These are phyloP conservation scores for Saccostrea echinata DNA, from an alignment of 1,140 invertebrate species.

Conservation along the genomic window DNA sequence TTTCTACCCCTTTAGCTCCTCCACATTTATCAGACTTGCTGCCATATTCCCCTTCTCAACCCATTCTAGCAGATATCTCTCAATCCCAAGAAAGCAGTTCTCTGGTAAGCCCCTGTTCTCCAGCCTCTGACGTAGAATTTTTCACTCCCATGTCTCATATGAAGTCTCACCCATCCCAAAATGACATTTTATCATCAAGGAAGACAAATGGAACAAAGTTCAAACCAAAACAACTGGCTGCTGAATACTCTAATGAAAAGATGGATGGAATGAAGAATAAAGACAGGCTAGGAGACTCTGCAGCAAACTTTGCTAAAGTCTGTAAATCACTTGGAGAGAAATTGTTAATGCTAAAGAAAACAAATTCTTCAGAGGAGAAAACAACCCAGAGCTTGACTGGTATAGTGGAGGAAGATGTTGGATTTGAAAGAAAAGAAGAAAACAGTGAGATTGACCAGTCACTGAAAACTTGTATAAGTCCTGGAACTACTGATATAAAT, in stretches of 20 bases:
- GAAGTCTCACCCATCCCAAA: neutral
- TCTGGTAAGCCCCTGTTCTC: constrained; percentile 9
- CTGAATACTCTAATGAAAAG: neutral
- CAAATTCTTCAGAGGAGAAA: neutral
- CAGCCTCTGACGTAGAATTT: neutral
- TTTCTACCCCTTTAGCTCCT: neutral
- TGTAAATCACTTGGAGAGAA: constrained; percentile 12
- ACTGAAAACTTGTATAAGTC: neutral
- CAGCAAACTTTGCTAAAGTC: neutral
- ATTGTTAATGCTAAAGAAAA: neutral
- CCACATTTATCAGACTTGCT: neutral
- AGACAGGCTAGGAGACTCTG: neutral
- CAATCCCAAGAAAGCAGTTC: neutral
- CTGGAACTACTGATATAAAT: neutral
- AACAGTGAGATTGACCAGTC: neutral
- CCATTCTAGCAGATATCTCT: neutral
- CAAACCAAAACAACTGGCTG: neutral
- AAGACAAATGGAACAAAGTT: neutral
- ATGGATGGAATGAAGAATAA: neutral
- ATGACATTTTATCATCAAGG: neutral
- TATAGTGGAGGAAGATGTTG: neutral
- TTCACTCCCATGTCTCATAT: constrained; percentile 20
- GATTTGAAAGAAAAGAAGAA: neutral
- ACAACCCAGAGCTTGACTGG: neutral
- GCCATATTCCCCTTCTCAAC: constrained; percentile 17